Evolutionary conservation across 1,140 invertebrate genomes (phyloP).

Genomic region (Frieseomelitta varia): DNA sequence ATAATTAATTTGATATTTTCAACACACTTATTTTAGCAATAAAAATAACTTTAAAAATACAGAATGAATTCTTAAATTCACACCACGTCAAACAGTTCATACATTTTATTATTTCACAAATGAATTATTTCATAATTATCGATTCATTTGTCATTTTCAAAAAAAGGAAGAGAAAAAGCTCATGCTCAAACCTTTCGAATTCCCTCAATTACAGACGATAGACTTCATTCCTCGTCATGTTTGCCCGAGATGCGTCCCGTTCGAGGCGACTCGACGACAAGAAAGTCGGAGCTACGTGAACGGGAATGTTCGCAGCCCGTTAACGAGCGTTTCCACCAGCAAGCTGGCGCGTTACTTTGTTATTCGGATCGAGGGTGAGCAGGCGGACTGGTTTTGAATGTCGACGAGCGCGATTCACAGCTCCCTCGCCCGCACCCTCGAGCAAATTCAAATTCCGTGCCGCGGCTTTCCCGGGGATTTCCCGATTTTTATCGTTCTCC

Average conservation of each 20-base stretch:
- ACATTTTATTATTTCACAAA: no score
- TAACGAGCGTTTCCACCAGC: conserved; percentile 48
- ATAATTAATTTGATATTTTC: no score
- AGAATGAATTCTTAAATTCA: no score
- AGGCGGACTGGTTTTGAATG: conserved; percentile 50
- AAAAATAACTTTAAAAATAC: no score
- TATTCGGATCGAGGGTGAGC: conserved; percentile 59
- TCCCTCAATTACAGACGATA: background rate
- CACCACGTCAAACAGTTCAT: no score
- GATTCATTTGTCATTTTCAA: no score
- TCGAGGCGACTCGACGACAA: background rate
- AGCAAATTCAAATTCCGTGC: conserved; percentile 74
- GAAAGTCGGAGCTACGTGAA: conserved; percentile 9
- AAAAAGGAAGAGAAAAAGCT: no score
- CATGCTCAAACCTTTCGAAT: background rate
- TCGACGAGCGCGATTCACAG: conserved; percentile 39
- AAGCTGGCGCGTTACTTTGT: conserved; percentile 41
- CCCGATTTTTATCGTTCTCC: conserved; percentile 63
- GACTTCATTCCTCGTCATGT: background rate
- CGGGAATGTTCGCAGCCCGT: conserved; percentile 30
- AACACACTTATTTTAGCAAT: no score
- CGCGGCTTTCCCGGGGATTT: conserved; percentile 62
- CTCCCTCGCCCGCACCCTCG: background rate
- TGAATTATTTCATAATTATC: no score
- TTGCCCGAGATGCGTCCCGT: background rate